Evolutionary conservation across 1,140 invertebrate genomes (phyloP).

Genomic region (Agrilus planipennis): DNA sequence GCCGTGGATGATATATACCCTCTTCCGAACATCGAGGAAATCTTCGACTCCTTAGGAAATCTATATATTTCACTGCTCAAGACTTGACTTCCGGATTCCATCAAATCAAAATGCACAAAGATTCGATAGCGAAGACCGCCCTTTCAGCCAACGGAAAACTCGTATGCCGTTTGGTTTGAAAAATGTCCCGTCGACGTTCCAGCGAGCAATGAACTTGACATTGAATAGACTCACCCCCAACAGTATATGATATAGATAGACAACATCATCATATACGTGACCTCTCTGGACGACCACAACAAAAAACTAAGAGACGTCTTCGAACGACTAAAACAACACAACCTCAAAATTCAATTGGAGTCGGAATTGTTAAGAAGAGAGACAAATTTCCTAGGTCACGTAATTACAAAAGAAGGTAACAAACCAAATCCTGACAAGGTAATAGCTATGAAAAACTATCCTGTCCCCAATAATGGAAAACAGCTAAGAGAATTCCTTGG

Average conservation of each 20-base stretch:
- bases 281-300: not conserved
- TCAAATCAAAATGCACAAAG: slow-evolving; percentile 31
- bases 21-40: not conserved
- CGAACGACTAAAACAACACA: slow-evolving; percentile 1
- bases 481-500: slow-evolving; percentile 24
- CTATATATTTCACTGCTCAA: slow-evolving; percentile 28
- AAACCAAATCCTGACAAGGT: slow-evolving; percentile 17
- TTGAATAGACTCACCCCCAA: not conserved
- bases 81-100: slow-evolving; percentile 36
- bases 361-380: slow-evolving; percentile 12
- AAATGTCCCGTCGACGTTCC: not conserved
- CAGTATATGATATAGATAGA: not conserved
- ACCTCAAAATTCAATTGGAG: slow-evolving; percentile 12
- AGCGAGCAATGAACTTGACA: not conserved
- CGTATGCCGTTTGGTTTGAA: slow-evolving; percentile 15
- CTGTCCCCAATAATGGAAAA: slow-evolving; percentile 14
- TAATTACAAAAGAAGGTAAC: slow-evolving; percentile 9
- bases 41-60: not conserved
- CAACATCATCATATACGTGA: slow-evolving; percentile 1
- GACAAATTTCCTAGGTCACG: slow-evolving; percentile 12
- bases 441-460: slow-evolving; percentile 6
- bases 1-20: slow-evolving; percentile 1
- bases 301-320: not conserved
- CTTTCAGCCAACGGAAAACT: slow-evolving; percentile 17
- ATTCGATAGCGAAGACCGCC: slow-evolving; percentile 30